Percentiles rank a stretch among this genome's conserved stretches.
Conservation (phyloP, 2,113 vertebrate species). For the Chascanopsetta lugubris region DNA sequence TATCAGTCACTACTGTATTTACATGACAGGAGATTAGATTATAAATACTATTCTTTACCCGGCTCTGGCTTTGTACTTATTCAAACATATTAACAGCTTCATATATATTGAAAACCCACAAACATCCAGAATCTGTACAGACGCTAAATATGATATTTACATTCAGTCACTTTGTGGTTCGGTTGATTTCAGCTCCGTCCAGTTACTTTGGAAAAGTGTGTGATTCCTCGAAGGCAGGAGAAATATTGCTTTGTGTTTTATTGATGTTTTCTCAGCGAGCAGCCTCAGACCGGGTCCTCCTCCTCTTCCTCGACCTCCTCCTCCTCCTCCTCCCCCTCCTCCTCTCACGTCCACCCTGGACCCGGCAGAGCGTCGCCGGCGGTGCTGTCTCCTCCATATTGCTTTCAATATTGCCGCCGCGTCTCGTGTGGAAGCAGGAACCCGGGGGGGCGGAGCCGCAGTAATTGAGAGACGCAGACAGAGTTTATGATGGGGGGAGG, state of each 20-base stretch:
- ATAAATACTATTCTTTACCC: constrained; percentile 33
- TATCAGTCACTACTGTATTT: constrained; percentile 42
- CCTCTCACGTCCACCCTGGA: constrained; percentile 3
- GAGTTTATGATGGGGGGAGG: constrained; percentile 39
- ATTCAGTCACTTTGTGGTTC: constrained; percentile 30
- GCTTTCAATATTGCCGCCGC: constrained; percentile 50
- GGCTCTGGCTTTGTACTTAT: constrained; percentile 21
- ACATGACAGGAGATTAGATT: constrained; percentile 54
- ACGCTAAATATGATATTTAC: constrained; percentile 31
- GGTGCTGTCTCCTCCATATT: constrained; percentile 46
- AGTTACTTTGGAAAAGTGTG: constrained; percentile 7
- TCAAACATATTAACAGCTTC: constrained; percentile 51
- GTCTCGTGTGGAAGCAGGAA: constrained; percentile 1
- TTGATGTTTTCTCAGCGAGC: constrained; percentile 2
- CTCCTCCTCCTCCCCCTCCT: too few relatives aligned
- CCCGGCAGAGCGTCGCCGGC: neutral
- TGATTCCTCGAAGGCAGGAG: constrained; percentile 35
- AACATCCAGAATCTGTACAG: constrained; percentile 42
- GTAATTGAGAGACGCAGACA: constrained; percentile 15
- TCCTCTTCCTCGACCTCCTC: neutral
- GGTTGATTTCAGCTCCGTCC: neutral
- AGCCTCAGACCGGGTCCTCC: neutral
- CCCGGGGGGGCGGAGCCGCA: neutral
- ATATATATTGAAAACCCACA: constrained; percentile 48
- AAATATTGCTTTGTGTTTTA: constrained; percentile 61